Conservation (phyloP, 2,888 invertebrate species). For the Torymus aiolomorphi region DNA sequence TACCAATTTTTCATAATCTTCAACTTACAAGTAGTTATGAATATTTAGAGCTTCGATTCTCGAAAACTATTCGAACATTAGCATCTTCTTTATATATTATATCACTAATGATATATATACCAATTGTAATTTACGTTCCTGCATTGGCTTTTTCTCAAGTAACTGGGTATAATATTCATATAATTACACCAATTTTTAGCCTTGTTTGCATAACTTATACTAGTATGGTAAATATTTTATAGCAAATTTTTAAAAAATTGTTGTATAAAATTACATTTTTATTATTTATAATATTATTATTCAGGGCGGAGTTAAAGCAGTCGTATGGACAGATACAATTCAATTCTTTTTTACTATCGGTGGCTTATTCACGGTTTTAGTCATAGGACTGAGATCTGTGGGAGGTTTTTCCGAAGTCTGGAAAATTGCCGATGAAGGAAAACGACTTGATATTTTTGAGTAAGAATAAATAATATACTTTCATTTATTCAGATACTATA, state of each 20-base stretch:
- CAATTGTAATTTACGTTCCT: slow-evolving; percentile 84
- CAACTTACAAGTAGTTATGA: slow-evolving; percentile 84
- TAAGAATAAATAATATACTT: too few relatives aligned
- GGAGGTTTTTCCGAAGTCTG: slow-evolving; percentile 80
- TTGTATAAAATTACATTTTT: too few relatives aligned
- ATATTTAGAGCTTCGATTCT: slow-evolving; percentile 82
- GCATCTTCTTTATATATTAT: slow-evolving; percentile 80
- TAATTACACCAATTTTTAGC: slow-evolving; percentile 83
- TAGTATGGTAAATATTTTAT: slow-evolving; percentile 78
- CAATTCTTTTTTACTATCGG: slow-evolving; percentile 80
- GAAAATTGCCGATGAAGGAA: slow-evolving; percentile 78
- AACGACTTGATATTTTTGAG: slow-evolving; percentile 81
- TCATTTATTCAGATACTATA: too few relatives aligned
- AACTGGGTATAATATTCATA: slow-evolving; percentile 82
- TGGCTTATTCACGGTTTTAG: slow-evolving; percentile 78
- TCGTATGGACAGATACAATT: slow-evolving; percentile 81
- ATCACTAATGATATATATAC: slow-evolving; percentile 79
- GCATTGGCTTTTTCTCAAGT: slow-evolving; percentile 84
- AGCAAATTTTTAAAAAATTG: too few relatives aligned
- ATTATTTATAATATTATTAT: background rate
- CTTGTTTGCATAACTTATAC: slow-evolving; percentile 86
- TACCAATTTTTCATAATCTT: slow-evolving; percentile 84
- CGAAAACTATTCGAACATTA: slow-evolving; percentile 78
- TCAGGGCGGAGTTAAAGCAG: slow-evolving; percentile 80
- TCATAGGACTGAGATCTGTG: slow-evolving; percentile 78